Conservation (phyloP, 2,797 vertebrate genomes). For the Serranus cabrilla region DNA sequence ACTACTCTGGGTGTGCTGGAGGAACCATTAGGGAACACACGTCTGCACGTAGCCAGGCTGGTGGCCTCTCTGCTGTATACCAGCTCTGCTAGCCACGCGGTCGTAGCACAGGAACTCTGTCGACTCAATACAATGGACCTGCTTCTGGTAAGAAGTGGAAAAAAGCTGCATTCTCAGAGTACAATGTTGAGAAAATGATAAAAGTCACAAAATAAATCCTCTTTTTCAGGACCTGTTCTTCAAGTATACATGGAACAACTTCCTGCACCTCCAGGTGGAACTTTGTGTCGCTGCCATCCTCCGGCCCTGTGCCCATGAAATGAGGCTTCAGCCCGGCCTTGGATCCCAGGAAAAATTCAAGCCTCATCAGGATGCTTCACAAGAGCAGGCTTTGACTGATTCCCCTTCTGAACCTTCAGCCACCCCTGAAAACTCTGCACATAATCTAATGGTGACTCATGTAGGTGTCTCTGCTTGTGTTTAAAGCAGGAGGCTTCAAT, state of each 20-base stretch:
- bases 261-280: conserved; percentile 98
- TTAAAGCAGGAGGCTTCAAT: conserved; percentile 9
- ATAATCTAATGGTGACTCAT: conserved; percentile 92
- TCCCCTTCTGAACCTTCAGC: conserved; percentile 46
- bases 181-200: neutral
- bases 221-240: conserved; percentile 94
- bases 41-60: conserved; percentile 94
- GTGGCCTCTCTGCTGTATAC: conserved; percentile 95
- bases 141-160: conserved; percentile 90
- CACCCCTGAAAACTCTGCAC: conserved; percentile 67
- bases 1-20: conserved; percentile 94
- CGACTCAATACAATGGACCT: conserved; percentile 93
- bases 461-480: conserved; percentile 82
- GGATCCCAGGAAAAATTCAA: conserved; percentile 76
- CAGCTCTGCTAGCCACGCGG: conserved; percentile 88
- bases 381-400: conserved; percentile 66
- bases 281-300: conserved; percentile 94
- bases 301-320: conserved; percentile 88
- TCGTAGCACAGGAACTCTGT: conserved; percentile 94
- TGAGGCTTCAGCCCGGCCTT: conserved; percentile 78
- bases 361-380: conserved; percentile 57
- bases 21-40: conserved; percentile 95
- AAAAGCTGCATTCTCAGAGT: neutral
- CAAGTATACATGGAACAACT: conserved; percentile 99
- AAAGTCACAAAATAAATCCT: conserved; percentile 3